These are phyloP conservation scores for Scylla paramamosain DNA, from an alignment of 1,140 invertebrate species.

Conservation along the genomic window DNA sequence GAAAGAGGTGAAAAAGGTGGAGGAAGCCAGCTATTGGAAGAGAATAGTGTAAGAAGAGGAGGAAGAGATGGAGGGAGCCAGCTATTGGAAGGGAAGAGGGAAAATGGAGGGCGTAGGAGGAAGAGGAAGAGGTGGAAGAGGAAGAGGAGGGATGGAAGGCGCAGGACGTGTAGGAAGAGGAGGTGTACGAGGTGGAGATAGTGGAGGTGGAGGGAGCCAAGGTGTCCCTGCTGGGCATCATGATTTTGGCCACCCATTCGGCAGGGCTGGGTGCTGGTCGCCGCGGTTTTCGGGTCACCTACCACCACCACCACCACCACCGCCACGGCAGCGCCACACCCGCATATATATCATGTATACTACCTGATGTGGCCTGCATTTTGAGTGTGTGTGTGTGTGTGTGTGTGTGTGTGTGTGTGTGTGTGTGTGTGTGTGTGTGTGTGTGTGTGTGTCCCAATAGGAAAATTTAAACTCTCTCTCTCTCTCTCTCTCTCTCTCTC, in stretches of 20 bases:
- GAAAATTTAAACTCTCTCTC: too few relatives aligned
- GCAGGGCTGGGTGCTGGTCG: background rate
- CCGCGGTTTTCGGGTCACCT: background rate
- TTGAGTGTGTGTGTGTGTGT: background rate
- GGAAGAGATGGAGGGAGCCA: too few relatives aligned
- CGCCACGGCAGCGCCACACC: background rate
- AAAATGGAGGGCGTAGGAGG: background rate
- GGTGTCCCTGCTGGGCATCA: background rate
- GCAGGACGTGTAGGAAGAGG: background rate
- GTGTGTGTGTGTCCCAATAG: too few relatives aligned
- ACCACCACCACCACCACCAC: background rate
- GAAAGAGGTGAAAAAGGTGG: too few relatives aligned
- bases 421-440: too few relatives aligned
- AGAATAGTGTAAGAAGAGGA: background rate
- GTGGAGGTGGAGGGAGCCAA: too few relatives aligned
- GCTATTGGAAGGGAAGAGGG: background rate
- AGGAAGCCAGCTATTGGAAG: too few relatives aligned
- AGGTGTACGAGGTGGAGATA: too few relatives aligned
- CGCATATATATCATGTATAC: slow-evolving; percentile 15
- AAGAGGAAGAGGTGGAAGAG: too few relatives aligned
- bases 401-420: too few relatives aligned
- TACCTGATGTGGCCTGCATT: background rate
- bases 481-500: too few relatives aligned
- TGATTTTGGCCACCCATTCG: slow-evolving; percentile 8
- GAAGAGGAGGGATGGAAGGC: background rate